phyloP scores from a whole-genome alignment of 2,113 vertebrate genomes.

The Toxotes jaculatrix region DNA sequence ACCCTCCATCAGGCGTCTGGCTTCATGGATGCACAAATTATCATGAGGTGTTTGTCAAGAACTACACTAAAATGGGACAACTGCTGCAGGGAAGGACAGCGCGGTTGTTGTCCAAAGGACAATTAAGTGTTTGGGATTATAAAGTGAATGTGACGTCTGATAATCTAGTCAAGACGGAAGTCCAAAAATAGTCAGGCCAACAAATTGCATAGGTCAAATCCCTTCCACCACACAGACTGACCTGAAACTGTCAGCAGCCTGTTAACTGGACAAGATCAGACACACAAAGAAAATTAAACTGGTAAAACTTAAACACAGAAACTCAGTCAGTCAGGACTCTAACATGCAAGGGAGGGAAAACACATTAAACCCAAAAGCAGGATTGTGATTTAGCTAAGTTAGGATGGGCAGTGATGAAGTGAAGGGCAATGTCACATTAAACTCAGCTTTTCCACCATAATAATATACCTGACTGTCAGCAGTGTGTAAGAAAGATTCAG shows the following conservation, averaged over 20 bases:
- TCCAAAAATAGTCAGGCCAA: slow-evolving; percentile 57
- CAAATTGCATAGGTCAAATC: slow-evolving; percentile 58
- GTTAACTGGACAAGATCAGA: neutral
- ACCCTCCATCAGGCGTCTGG: slow-evolving; percentile 10
- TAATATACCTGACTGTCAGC: neutral
- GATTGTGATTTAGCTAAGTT: accelerated
- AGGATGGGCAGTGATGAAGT: neutral
- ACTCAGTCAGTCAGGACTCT: too few species aligned
- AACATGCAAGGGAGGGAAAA: too few species aligned
- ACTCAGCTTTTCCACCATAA: neutral
- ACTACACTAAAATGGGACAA: neutral
- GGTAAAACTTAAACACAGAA: neutral
- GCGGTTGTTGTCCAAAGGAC: neutral
- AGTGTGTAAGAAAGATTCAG: too few species aligned
- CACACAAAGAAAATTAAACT: neutral
- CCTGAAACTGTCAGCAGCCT: slow-evolving; percentile 39
- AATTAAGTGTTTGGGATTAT: slow-evolving; percentile 57
- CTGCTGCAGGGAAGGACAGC: neutral
- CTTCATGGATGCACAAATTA: neutral
- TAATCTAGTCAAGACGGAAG: slow-evolving; percentile 58
- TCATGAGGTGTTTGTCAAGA: neutral
- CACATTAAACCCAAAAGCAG: neutral
- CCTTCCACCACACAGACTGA: slow-evolving; percentile 29
- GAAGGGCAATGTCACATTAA: neutral
- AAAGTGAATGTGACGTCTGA: slow-evolving; percentile 27